A percentile compares a stretch with the other conserved stretches of the same genome.
phyloP scores from a whole-genome alignment of 2,797 vertebrate genomes.

The Pipistrellus pygmaeus region DNA sequence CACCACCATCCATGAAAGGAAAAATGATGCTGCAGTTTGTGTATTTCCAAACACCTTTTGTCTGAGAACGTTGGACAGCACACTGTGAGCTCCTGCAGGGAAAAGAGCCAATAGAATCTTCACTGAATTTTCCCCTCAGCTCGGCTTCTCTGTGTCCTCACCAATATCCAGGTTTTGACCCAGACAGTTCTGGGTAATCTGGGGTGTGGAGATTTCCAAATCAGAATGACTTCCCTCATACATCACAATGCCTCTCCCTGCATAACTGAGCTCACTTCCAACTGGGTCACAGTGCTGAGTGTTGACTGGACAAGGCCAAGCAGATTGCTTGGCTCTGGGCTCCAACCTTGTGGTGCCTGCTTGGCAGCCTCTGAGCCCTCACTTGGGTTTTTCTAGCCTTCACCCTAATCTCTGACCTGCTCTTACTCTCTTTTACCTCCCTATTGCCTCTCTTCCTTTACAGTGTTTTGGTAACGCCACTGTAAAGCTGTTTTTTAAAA shows the following conservation, averaged over 20 bases:
- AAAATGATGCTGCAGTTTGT: background rate
- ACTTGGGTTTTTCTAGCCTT: background rate
- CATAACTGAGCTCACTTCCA: background rate
- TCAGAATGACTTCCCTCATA: background rate
- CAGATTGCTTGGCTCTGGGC: background rate
- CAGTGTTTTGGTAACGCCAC: background rate
- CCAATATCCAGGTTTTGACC: background rate
- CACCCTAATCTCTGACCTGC: background rate
- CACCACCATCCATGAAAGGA: background rate
- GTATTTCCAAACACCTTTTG: background rate
- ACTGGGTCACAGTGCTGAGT: background rate
- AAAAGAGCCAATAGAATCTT: background rate
- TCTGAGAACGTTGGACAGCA: background rate
- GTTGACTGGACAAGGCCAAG: background rate
- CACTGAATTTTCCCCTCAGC: background rate
- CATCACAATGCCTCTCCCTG: slow-evolving; percentile 33
- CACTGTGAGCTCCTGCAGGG: background rate
- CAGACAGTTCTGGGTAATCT: background rate
- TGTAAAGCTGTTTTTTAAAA: background rate
- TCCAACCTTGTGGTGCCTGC: background rate
- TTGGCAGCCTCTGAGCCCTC: background rate
- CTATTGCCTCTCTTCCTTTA: background rate
- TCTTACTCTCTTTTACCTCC: background rate
- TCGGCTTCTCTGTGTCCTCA: background rate
- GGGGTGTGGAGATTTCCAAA: background rate